Base-by-base conservation (phyloP, 35 echinoderm and acorn worm species). In the Lytechinus pictus region DNA sequence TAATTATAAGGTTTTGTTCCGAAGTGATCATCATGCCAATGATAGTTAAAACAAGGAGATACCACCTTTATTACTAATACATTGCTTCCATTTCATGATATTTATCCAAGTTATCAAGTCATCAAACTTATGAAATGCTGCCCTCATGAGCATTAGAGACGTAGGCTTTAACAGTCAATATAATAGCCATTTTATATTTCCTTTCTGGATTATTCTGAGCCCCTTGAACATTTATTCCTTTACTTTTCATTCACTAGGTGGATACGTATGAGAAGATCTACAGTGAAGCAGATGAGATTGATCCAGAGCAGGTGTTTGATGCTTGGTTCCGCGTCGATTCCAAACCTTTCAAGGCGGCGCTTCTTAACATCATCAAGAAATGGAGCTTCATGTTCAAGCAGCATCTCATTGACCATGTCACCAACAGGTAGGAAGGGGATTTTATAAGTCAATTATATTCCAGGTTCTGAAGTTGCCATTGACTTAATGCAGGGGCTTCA, bases 331-430 rank as follows among this genome's bases (percentile, higher is more conserved):
- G 98, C 16, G 98, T 97, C 13, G 98, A 99, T 61, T 97, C 95
- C 52, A 98, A 97, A 92, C 98, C 98, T 9, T 99, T 99, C 97
- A 99, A 97, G 61, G 97, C 98, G 86, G 97, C 97, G 51, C 94
- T 99, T 55, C 96, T 99, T 2, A 99, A 99, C 94, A 99, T 99
- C 93, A 97, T 98, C 95, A 99, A 99, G 95, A 98, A 97, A 94
- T 99, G 97, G 98, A 99, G 98, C 95, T 99, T 99, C 94, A 99
- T 99, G 98, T 99, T 99, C 96, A 99, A 99, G 60, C 97, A 99
- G 93, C 97, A 99, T 94, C 96, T 99, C 10, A 99, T 99, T 95
- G 98, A 99, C 58, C 98, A 99, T 95, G 98, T 99, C 87, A 99
- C 98, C 28, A 99, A 99, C 96, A 99, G 98, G 97, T 94, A 53